Evolutionary conservation across 2,797 vertebrate genomes (phyloP), one percentile per base, ranked within the genome.

Genomic region (Yasuhikotakia modesta): DNA sequence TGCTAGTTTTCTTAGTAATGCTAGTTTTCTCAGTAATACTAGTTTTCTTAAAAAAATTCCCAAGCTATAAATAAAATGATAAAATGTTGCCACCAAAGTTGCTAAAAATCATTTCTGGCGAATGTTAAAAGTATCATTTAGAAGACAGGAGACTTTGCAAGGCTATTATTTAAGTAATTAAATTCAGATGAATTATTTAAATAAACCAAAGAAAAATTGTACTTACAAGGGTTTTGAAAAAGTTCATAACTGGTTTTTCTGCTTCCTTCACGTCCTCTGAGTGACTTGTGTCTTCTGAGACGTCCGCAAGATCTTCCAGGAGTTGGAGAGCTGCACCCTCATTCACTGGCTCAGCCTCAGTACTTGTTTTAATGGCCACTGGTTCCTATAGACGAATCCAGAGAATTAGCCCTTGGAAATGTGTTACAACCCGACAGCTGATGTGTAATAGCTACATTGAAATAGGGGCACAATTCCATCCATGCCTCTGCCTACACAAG

Each of bases 221-320:
- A 89, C 97, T 98, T 91, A 99, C 97, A 89, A 99, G 87, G 0
- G 95, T 95, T 94, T 94, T 99, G 89, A 98, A 96, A 95, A 99
- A 99, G 91, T 97, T 99, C 97, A 99, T 99, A 94, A 98, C 89
- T 93, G 95, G 77, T 80, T 91, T 92, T 63, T 91, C 88, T 73
- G 96, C 95, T 39, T 70, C 69, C 65, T 81, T 55, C 6, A 77
- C 70, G 67, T 89, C 87, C 75, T 90, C 91, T 81, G 78, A 73
- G 35, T 83, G 64, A 60, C 64, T 21, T 76, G 76, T 73, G 75
- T 86, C 84, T 83, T 85, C 10, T 30, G 85, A 79, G 21, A 57
- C 16, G 53, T 81, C 83, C 12, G 32, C 85, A 60, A 82, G 84
- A 57, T 58, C 57, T 7, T 58, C 24, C 57, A 70, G 24, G 39